A percentile compares a stretch with the other conserved stretches of the same genome.
Evolutionary conservation across 1,140 invertebrate genomes (phyloP).

Genomic region (Battus philenor): DNA sequence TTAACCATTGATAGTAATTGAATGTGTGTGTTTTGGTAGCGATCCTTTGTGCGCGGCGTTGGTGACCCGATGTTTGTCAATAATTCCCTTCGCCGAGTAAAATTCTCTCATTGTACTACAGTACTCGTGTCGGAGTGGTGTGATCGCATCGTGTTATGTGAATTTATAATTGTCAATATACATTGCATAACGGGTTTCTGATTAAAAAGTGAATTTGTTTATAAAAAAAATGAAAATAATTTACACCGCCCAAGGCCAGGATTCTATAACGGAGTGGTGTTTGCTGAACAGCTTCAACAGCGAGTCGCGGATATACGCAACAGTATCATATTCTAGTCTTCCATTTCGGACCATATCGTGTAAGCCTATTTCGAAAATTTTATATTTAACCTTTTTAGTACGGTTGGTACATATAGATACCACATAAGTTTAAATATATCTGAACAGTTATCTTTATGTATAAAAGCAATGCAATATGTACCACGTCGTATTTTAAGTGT

Average conservation of each 20-base stretch:
- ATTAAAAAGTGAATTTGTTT: not conserved
- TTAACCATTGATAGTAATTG: conserved; percentile 5
- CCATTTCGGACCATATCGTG: conserved; percentile 8
- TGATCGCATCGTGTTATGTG: conserved; percentile 5
- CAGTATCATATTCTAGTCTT: not conserved
- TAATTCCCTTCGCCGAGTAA: not conserved
- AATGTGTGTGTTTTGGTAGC: conserved; percentile 5
- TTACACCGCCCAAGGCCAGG: conserved; percentile 1
- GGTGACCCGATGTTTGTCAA: conserved; percentile 7
- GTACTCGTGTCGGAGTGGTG: conserved; percentile 1
- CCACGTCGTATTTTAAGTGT: too few relatives aligned
- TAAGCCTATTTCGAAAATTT: conserved; percentile 1
- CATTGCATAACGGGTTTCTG: too few relatives aligned
- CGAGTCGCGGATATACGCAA: not conserved
- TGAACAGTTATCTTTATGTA: too few relatives aligned
- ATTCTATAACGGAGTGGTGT: conserved; percentile 12
- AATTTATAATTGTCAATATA: too few relatives aligned
- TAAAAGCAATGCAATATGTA: too few relatives aligned
- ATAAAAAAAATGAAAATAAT: conserved; percentile 9
- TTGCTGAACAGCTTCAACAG: conserved; percentile 3
- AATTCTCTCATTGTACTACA: conserved; percentile 2
- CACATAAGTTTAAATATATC: too few relatives aligned
- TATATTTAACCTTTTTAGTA: too few relatives aligned
- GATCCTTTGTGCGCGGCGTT: conserved; percentile 1
- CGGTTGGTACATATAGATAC: too few relatives aligned